Base-by-base conservation (phyloP, 2,113 vertebrate genomes). In the Dromas ardeola region DNA sequence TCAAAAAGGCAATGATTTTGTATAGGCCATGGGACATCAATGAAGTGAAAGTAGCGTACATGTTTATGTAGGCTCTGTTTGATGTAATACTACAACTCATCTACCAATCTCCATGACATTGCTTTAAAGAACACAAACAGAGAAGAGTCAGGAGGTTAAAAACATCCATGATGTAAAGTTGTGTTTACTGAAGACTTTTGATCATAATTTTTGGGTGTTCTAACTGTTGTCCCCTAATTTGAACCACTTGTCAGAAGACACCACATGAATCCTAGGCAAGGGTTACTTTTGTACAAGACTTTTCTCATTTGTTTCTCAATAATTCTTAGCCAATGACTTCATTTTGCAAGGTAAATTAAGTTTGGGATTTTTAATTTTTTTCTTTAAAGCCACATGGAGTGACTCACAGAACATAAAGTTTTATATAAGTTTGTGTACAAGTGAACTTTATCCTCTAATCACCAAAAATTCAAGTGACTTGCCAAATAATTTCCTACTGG, bases 21-120 rank as follows among this genome's bases (percentile, higher is more conserved):
- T 80, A 22, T 26, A 50, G 82, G 29, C 22, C 50, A 3, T 8
- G 34, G 65, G 25, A 65, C 42, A 66, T 52, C 45, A 47, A 40
- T 52, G 71, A 93, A 93, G 81, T 53, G 49, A 62, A 85, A 74
- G 36, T 13, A 67, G 38, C 29, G 21, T 72, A 56, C 89, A 71
- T 65, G 71, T 83, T 95, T 78, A 82, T 81, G 71, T 67, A 82
- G 72, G 50, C 20, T 90, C 53, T 79, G 82, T 93, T 90, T 95
- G 84, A 93, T 92, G 85, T 92, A 96, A 96, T 96, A 96, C 90
- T 92, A 86, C 93, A 96, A 83, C 87, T 89, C 74, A 73, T 77
- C 65, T 83, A 77, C n/a, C 49, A 30, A n/a, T 77, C 70, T 80
- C 76, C 67, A 74, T 94, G 71, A 83, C 59, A 67, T 74, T 91